Percentiles rank a stretch among this genome's conserved stretches.
Conservation (phyloP, 53 echinoderm and acorn worm genomes). For the Patiria pectinifera region DNA sequence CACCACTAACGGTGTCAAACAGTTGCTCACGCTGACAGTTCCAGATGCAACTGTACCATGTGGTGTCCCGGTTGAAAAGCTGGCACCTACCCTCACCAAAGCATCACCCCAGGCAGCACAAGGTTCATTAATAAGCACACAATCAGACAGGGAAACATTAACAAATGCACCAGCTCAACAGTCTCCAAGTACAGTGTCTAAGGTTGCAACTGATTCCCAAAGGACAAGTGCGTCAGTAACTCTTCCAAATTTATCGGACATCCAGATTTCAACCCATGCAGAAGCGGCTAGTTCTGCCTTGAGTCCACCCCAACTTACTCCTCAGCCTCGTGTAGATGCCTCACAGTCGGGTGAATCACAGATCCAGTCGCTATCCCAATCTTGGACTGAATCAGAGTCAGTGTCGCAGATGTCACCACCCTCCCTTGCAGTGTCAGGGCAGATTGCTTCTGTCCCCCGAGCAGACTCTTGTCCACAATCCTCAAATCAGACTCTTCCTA, state of each 20-base stretch:
- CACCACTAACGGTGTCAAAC: not conserved
- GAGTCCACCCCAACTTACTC: conserved; percentile 33
- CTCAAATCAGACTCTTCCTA: not conserved
- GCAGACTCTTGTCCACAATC: not conserved
- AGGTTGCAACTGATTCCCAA: not conserved
- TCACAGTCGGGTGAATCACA: not conserved
- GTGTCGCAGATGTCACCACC: not conserved
- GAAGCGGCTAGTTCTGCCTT: not conserved
- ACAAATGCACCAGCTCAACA: not conserved
- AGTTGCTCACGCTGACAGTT: not conserved
- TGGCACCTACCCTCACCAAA: not conserved
- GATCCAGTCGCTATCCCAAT: not conserved
- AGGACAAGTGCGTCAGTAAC: not conserved
- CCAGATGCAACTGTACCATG: not conserved
- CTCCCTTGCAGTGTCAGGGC: not conserved
- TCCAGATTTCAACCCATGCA: not conserved
- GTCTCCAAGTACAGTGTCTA: not conserved
- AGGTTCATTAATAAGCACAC: not conserved
- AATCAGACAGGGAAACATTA: not conserved
- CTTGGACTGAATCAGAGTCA: not conserved
- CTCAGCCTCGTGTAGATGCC: not conserved
- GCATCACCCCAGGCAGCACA: not conserved
- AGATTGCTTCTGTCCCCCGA: not conserved
- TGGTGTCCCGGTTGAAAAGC: not conserved
- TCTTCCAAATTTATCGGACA: not conserved